phyloP scores from a whole-genome alignment of 2,797 vertebrate genomes.

The Semotilus atromaculatus region DNA sequence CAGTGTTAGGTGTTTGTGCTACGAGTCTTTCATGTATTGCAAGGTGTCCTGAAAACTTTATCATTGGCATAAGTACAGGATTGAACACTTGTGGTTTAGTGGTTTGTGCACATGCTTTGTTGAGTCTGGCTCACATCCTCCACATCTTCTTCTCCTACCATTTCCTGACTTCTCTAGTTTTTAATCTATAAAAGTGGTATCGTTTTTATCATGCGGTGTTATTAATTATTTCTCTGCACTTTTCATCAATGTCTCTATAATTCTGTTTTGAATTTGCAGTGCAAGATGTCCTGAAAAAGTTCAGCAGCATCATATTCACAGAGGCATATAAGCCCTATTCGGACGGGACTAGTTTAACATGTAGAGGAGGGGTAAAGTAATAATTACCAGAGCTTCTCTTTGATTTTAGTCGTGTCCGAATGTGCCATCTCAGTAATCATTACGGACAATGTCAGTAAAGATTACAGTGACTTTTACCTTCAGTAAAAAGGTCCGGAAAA shows the following conservation, averaged over 20 bases:
- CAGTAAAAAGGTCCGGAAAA: too few relatives aligned
- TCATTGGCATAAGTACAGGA: neutral
- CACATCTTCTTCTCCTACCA: neutral
- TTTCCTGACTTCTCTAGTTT: neutral
- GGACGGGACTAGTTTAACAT: too few relatives aligned
- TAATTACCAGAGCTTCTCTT: too few relatives aligned
- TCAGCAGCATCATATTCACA: neutral
- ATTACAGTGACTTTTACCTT: too few relatives aligned
- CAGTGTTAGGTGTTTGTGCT: slow-evolving; percentile 10
- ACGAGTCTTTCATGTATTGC: neutral
- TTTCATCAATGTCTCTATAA: slow-evolving; percentile 5
- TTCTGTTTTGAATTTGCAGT: neutral
- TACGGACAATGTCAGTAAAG: too few relatives aligned
- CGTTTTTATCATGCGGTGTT: neutral
- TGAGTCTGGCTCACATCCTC: neutral
- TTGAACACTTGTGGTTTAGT: neutral
- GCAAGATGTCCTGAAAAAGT: neutral
- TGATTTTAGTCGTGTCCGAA: too few relatives aligned
- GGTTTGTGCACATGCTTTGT: neutral
- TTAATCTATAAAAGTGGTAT: neutral
- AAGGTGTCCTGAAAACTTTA: slow-evolving; percentile 22
- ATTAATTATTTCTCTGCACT: slow-evolving; percentile 14
- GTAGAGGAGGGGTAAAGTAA: too few relatives aligned
- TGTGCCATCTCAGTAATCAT: too few relatives aligned
- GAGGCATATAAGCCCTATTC: neutral